Conservation (phyloP, 2,888 invertebrate species). For the Blastobasis adustella region DNA sequence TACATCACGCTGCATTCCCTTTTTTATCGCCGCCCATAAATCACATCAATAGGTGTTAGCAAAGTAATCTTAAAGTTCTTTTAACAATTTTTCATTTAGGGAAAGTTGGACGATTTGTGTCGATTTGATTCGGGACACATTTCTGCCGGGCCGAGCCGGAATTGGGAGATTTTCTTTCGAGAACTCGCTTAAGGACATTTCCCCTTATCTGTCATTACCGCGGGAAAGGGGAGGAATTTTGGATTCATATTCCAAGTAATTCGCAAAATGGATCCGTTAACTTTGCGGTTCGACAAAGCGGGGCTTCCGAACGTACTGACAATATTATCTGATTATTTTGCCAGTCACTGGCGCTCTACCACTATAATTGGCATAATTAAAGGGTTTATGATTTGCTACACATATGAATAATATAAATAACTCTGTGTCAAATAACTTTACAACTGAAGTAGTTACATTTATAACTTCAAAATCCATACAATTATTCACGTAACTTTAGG, state of each 20-base stretch:
- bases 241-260: constrained; percentile 13
- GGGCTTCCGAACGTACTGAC: background rate
- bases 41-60: constrained; percentile 43
- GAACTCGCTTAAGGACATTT: constrained; percentile 22
- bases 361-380: no score
- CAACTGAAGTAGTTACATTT: no score
- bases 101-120: constrained; percentile 44
- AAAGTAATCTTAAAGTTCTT: constrained; percentile 43
- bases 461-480: no score
- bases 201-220: constrained; percentile 23
- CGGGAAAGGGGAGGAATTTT: constrained; percentile 15
- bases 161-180: constrained; percentile 20
- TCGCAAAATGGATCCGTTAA: constrained; percentile 7
- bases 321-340: no score
- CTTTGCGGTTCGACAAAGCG: constrained; percentile 7
- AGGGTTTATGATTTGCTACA: no score
- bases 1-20: constrained; percentile 32
- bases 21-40: constrained; percentile 36
- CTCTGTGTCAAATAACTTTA: no score
- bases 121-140: constrained; percentile 20
- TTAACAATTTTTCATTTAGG: constrained; percentile 40
- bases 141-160: constrained; percentile 18
- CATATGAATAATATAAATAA: no score
- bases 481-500: no score
- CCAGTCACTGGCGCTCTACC: no score